phyloP scores from a whole-genome alignment of 2,797 vertebrate species.

The Crypturellus tataupa region DNA sequence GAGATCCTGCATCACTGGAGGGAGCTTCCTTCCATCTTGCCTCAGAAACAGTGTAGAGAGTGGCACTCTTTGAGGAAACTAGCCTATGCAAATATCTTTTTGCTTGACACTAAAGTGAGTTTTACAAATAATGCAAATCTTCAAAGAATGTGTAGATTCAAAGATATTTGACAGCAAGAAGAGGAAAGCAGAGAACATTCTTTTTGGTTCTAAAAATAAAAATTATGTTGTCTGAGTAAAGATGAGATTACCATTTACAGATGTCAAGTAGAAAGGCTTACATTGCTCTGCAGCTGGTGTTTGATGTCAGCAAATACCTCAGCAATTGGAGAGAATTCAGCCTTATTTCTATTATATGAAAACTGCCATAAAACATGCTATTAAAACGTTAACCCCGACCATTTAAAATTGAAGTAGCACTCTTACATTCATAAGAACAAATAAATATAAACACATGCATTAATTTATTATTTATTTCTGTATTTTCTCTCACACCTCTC shows the following conservation, averaged over 20 bases:
- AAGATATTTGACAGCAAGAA: background rate
- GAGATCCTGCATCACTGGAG: background rate
- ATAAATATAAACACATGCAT: background rate
- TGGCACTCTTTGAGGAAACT: background rate
- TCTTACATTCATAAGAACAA: background rate
- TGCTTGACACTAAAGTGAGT: background rate
- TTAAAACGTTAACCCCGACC: background rate
- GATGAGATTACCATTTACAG: background rate
- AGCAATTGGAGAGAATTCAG: background rate
- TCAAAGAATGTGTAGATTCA: background rate
- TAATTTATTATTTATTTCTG: background rate
- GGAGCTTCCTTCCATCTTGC: background rate
- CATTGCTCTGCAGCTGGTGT: background rate
- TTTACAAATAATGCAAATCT: background rate
- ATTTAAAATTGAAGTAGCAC: background rate
- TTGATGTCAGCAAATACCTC: background rate
- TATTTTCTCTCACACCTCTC: background rate
- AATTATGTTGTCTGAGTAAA: background rate
- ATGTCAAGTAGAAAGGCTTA: background rate
- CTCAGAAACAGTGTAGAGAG: background rate
- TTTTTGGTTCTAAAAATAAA: background rate
- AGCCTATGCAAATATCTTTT: background rate
- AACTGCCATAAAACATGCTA: background rate
- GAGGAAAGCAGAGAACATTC: accelerated
- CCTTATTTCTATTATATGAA: background rate